Conservation (phyloP, 1,140 invertebrate species). For the Leptinotarsa texana region DNA sequence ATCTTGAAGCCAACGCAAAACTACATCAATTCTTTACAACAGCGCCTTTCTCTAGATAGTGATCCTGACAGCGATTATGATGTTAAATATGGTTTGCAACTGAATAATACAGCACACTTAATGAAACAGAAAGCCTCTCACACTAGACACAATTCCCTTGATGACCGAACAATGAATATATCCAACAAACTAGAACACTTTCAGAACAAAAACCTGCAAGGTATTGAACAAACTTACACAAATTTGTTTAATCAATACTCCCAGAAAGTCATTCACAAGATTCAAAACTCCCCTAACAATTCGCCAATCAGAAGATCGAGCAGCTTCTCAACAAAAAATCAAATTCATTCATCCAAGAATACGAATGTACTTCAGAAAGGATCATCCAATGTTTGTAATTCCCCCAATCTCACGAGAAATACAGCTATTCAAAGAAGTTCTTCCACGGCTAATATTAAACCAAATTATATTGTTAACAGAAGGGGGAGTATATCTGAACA, state of each 20-base stretch:
- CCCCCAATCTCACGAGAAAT: constrained; percentile 44
- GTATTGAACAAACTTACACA: constrained; percentile 55
- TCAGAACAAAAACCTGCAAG: constrained; percentile 52
- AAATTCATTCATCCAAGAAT: constrained; percentile 46
- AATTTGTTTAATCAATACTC: constrained; percentile 53
- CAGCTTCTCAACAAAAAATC: constrained; percentile 53
- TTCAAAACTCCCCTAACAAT: constrained; percentile 55
- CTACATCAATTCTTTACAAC: constrained; percentile 68
- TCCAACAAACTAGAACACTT: constrained; percentile 55
- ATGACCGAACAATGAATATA: constrained; percentile 53
- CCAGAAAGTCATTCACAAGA: constrained; percentile 49
- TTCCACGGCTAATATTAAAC: constrained; percentile 52
- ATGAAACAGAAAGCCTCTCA: constrained; percentile 53
- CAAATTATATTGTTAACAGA: constrained; percentile 35
- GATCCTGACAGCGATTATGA: constrained; percentile 51
- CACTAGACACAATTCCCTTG: constrained; percentile 59
- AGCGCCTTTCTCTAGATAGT: constrained; percentile 56
- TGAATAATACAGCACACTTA: constrained; percentile 53
- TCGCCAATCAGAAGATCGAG: constrained; percentile 52
- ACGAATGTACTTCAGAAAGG: constrained; percentile 39
- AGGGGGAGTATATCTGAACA: constrained; percentile 41
- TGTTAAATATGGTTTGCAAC: constrained; percentile 39
- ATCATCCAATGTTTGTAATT: constrained; percentile 46
- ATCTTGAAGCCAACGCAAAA: constrained; percentile 70
- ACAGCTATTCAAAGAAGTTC: constrained; percentile 49